Percentiles rank a stretch among this genome's conserved stretches.
phyloP scores from a whole-genome alignment of 1,140 invertebrate genomes.

The Lanistes nyassanus region DNA sequence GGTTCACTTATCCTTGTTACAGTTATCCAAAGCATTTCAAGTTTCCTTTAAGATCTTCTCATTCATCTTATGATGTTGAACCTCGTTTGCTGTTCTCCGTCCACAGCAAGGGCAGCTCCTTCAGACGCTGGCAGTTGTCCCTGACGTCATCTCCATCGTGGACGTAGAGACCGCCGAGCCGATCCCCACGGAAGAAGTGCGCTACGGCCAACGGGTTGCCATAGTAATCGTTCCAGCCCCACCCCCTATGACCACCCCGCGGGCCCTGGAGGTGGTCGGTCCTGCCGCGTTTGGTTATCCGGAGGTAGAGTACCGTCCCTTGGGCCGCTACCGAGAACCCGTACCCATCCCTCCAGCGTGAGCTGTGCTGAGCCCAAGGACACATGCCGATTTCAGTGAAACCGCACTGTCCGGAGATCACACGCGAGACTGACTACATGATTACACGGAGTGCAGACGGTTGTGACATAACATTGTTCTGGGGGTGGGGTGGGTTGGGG shows the following conservation, averaged over 20 bases:
- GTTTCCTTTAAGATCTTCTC: too few relatives aligned
- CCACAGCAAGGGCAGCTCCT: conserved; percentile 14
- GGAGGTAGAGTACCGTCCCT: conserved; percentile 34
- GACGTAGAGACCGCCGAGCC: conserved; percentile 57
- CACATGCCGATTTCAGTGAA: too few relatives aligned
- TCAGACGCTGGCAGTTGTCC: conserved; percentile 44
- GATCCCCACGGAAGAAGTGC: conserved; percentile 52
- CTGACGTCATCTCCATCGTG: conserved; percentile 57
- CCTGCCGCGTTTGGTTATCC: conserved; percentile 57
- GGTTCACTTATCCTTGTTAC: too few relatives aligned
- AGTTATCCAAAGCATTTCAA: too few relatives aligned
- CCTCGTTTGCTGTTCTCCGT: too few relatives aligned
- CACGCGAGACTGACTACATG: too few relatives aligned
- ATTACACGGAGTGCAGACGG: too few relatives aligned
- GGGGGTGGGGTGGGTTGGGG: too few relatives aligned
- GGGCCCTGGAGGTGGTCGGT: conserved; percentile 53
- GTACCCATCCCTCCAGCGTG: conserved; percentile 14
- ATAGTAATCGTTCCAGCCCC: conserved; percentile 49
- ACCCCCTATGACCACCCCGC: conserved; percentile 37
- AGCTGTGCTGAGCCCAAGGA: neutral
- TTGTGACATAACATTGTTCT: too few relatives aligned
- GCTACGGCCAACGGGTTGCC: conserved; percentile 53
- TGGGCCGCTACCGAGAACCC: conserved; percentile 15
- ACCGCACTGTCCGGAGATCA: too few relatives aligned
- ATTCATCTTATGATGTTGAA: too few relatives aligned